Evolutionary conservation across 2,797 vertebrate species (phyloP).

Genomic region (Pseudochirops corinnae): DNA sequence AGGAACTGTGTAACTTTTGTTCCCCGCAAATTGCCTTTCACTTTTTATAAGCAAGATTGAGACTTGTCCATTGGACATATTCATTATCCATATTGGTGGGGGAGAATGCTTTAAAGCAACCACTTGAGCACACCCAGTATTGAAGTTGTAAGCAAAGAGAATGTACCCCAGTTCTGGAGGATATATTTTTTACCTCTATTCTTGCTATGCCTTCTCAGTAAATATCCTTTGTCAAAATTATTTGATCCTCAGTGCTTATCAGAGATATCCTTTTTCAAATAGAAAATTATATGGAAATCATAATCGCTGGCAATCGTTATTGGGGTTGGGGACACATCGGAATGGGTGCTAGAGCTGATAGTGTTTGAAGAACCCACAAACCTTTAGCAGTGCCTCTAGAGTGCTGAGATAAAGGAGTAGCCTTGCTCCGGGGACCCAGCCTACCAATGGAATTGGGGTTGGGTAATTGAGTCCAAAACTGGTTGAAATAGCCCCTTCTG

Average conservation of each 20-base stretch:
- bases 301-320: neutral
- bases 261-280: neutral
- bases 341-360: neutral
- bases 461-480: neutral
- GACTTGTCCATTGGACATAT: neutral
- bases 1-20: neutral
- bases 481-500: neutral
- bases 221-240: neutral
- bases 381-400: neutral
- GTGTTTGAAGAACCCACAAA: neutral
- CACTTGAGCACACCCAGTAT: neutral
- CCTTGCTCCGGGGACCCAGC: neutral
- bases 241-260: neutral
- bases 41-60: neutral
- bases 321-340: neutral
- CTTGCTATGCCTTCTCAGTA: neutral
- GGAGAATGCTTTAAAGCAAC: neutral
- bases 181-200: neutral
- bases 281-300: neutral
- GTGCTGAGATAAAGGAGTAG: neutral
- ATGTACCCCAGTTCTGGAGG: neutral
- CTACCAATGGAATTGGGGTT: neutral
- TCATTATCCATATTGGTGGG: too few species aligned
- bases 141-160: neutral
- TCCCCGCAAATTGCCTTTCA: neutral